Percentiles rank a stretch among this genome's conserved stretches.
These are phyloP conservation scores for Saxicola maurus DNA, from an alignment of 2,797 vertebrate species.

Conservation along the genomic window DNA sequence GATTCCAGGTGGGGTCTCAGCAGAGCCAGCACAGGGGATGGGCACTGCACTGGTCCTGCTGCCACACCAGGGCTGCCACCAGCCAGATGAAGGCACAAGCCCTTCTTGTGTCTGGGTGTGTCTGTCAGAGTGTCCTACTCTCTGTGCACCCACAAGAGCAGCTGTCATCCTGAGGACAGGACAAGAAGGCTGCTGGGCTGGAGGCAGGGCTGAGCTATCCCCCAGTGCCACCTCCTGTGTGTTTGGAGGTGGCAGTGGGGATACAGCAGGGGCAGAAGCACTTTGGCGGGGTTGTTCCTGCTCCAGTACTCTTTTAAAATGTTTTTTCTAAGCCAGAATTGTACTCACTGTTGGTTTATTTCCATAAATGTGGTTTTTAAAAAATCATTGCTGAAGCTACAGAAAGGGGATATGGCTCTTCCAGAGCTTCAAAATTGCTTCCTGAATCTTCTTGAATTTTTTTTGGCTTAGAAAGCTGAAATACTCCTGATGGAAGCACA, in stretches of 20 bases:
- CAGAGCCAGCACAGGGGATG: neutral
- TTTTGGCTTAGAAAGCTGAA: slow-evolving; percentile 18
- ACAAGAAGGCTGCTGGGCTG: neutral
- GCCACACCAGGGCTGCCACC: neutral
- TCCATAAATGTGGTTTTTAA: neutral
- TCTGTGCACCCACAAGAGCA: neutral
- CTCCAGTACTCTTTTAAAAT: neutral
- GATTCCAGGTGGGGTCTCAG: fast-evolving
- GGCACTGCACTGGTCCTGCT: neutral
- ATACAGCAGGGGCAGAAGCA: neutral
- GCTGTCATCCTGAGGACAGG: neutral
- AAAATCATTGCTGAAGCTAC: neutral
- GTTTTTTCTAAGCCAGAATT: neutral
- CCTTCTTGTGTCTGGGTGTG: too few species aligned
- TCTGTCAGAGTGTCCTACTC: neutral
- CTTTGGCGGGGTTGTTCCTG: neutral
- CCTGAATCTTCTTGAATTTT: neutral
- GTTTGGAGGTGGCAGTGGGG: neutral
- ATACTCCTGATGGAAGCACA: neutral
- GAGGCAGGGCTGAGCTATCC: neutral
- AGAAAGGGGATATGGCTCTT: slow-evolving; percentile 1
- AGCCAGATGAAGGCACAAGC: neutral
- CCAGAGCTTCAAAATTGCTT: slow-evolving; percentile 36
- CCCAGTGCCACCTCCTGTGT: neutral
- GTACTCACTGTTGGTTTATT: neutral